Evolutionary conservation across 2,113 vertebrate genomes (phyloP).

Genomic region (Marmota monax): DNA sequence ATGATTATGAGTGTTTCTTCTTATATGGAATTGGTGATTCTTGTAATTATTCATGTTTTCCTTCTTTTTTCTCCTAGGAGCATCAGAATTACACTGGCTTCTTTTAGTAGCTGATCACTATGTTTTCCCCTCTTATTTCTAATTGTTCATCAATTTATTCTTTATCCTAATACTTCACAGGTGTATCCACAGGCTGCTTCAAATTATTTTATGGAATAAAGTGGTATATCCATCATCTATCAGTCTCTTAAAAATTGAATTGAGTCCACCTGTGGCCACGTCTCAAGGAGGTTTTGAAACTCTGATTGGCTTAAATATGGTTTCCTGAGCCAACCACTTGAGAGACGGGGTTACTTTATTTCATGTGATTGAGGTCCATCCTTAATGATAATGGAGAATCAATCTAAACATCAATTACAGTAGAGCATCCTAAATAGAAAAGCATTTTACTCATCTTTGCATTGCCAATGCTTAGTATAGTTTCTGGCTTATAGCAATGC

Average conservation of each 20-base stretch:
- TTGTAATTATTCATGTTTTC: background rate
- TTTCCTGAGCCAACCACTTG: background rate
- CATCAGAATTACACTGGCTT: background rate
- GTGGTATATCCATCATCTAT: background rate
- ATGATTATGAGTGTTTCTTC: background rate
- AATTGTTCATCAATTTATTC: conserved; percentile 22
- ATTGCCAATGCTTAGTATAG: background rate
- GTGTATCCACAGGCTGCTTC: background rate
- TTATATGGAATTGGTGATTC: background rate
- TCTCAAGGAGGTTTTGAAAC: background rate
- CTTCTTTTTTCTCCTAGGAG: background rate
- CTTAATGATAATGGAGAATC: background rate
- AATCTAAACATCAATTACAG: background rate
- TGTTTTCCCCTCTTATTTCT: background rate
- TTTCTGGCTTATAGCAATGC: background rate
- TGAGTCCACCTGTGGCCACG: background rate
- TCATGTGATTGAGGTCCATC: background rate
- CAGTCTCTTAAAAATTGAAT: conserved; percentile 2
- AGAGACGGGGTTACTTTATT: background rate
- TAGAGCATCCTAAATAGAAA: background rate
- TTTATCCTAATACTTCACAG: background rate
- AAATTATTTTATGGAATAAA: background rate
- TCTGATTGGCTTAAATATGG: background rate
- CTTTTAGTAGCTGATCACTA: background rate
- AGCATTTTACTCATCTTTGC: background rate